phyloP scores from a whole-genome alignment of 2,888 invertebrate genomes.

The Pocota personata region DNA sequence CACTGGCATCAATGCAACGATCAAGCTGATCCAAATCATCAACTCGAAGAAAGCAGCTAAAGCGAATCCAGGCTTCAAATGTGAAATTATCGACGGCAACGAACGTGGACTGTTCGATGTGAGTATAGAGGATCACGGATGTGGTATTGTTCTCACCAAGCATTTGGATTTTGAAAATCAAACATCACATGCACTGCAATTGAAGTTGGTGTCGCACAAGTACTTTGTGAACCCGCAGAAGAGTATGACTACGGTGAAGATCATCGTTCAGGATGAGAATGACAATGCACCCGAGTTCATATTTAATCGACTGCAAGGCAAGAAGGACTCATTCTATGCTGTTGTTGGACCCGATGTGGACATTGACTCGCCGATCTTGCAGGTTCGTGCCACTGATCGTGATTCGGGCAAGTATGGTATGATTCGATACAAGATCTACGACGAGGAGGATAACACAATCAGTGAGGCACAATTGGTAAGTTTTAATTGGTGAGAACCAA shows the following conservation, averaged over 20 bases:
- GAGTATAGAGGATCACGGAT: slow-evolving; percentile 91
- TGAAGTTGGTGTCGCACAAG: slow-evolving; percentile 91
- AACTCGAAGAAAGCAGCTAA: slow-evolving; percentile 81
- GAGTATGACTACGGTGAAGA: slow-evolving; percentile 89
- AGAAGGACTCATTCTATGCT: slow-evolving; percentile 90
- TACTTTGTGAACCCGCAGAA: slow-evolving; percentile 91
- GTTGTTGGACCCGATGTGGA: slow-evolving; percentile 90
- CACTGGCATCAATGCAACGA: slow-evolving; percentile 80
- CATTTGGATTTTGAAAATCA: slow-evolving; percentile 91
- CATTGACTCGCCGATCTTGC: slow-evolving; percentile 89
- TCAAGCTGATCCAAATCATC: slow-evolving; percentile 82
- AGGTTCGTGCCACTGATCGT: slow-evolving; percentile 93
- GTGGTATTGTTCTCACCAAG: slow-evolving; percentile 89
- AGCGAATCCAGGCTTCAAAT: slow-evolving; percentile 86
- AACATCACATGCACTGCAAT: slow-evolving; percentile 88
- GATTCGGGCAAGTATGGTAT: slow-evolving; percentile 93
- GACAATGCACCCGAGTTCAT: slow-evolving; percentile 94
- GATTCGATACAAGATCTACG: slow-evolving; percentile 86
- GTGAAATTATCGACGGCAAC: slow-evolving; percentile 91
- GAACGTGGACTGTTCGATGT: slow-evolving; percentile 87
- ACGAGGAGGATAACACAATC: slow-evolving; percentile 80
- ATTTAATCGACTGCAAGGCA: slow-evolving; percentile 86
- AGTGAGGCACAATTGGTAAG: slow-evolving; percentile 79
- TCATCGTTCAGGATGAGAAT: slow-evolving; percentile 93
- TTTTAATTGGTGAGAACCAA: not conserved